A percentile compares a stretch with the other conserved stretches of the same genome.
Conservation (phyloP, 2,888 invertebrate species). For the Drosophila subquinaria region DNA sequence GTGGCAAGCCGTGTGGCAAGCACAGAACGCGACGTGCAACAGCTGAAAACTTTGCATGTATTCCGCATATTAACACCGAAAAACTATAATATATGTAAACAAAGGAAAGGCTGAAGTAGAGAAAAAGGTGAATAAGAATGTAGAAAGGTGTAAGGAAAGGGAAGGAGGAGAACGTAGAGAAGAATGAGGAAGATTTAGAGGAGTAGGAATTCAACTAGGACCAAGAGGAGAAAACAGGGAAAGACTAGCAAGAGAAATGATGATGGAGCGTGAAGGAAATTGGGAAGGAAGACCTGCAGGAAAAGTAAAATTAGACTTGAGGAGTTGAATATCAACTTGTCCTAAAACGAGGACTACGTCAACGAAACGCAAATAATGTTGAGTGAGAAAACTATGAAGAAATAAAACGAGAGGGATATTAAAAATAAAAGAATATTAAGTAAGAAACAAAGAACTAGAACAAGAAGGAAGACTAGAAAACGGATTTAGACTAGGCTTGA, state of each 20-base stretch:
- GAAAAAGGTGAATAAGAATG: neutral
- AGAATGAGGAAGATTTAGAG: too few relatives aligned
- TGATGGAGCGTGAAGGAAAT: neutral
- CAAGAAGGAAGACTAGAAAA: neutral
- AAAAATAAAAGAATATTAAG: neutral
- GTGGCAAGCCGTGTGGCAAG: constrained; percentile 20
- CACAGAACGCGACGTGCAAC: constrained; percentile 47
- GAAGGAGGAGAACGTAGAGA: constrained; percentile 19
- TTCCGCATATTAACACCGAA: constrained; percentile 75
- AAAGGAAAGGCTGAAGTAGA: constrained; percentile 11
- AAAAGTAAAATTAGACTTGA: neutral
- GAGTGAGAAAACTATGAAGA: neutral
- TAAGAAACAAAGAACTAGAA: neutral
- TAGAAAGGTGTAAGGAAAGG: neutral
- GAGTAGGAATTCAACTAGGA: neutral
- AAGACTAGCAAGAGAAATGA: neutral
- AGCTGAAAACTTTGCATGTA: constrained; percentile 77
- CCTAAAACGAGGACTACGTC: too few relatives aligned
- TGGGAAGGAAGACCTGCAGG: neutral
- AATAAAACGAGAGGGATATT: neutral
- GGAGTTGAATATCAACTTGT: too few relatives aligned
- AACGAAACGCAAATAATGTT: too few relatives aligned
- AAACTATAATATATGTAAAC: constrained; percentile 54
- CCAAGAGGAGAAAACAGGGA: neutral
- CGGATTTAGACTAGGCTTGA: neutral